Percentiles rank a stretch among this genome's conserved stretches.
phyloP scores from a whole-genome alignment of 2,888 invertebrate genomes.

The Calameuta idolon region DNA sequence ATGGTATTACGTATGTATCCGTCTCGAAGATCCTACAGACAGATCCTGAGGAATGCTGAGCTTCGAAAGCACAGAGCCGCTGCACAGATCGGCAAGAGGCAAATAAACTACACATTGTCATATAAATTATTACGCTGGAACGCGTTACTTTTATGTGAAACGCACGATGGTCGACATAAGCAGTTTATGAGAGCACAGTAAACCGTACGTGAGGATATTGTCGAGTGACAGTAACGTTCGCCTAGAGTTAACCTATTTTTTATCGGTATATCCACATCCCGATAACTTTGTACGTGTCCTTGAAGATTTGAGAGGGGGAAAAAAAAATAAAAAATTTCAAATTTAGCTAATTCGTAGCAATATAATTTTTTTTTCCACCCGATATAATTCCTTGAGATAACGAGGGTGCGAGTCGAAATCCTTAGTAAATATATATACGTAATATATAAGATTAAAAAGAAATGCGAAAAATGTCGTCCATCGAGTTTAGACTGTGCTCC shows the following conservation, averaged over 20 bases:
- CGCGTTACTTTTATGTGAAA: conserved; percentile 47
- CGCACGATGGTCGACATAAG: conserved; percentile 35
- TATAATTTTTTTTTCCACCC: neutral
- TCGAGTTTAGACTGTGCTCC: neutral
- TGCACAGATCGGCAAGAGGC: neutral
- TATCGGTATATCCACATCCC: neutral
- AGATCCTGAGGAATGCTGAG: neutral
- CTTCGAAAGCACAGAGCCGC: neutral
- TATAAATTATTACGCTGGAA: conserved; percentile 48
- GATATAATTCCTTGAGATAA: neutral
- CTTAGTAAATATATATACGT: neutral
- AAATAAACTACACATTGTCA: neutral
- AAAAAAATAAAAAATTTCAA: neutral
- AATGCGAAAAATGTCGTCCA: neutral
- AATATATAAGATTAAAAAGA: neutral
- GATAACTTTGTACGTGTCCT: neutral
- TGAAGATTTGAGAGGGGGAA: neutral
- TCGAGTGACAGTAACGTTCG: conserved; percentile 35
- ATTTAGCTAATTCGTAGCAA: too few relatives aligned
- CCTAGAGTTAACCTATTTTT: neutral
- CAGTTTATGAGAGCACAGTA: conserved; percentile 37
- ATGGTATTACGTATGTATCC: neutral
- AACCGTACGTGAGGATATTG: conserved; percentile 39
- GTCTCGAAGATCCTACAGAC: too few relatives aligned
- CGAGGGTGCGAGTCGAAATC: neutral